Evolutionary conservation across 2,113 vertebrate genomes (phyloP).

Genomic region (Atherinomorus stipes): DNA sequence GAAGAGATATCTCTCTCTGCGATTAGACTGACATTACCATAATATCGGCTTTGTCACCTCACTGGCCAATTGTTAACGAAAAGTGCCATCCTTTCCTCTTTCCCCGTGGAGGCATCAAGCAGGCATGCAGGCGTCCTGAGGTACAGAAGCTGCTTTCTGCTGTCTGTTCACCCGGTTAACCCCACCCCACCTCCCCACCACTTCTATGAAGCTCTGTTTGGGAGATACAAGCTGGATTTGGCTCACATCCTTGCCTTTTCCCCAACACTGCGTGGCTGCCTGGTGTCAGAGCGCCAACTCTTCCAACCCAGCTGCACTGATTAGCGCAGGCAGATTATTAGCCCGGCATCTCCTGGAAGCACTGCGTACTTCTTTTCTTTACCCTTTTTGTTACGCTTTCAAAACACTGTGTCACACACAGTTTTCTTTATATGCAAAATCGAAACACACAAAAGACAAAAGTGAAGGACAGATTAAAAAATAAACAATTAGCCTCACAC

Average conservation of each 20-base stretch:
- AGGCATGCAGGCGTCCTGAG: constrained; percentile 64
- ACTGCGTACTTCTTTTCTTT: constrained; percentile 78
- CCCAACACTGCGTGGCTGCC: constrained; percentile 73
- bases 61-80: constrained; percentile 76
- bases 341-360: constrained; percentile 90
- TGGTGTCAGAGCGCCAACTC: constrained; percentile 87
- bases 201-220: constrained; percentile 65
- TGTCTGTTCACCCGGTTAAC: constrained; percentile 32
- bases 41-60: constrained; percentile 81
- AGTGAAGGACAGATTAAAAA: constrained; percentile 26
- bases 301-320: constrained; percentile 88
- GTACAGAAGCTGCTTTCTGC: constrained; percentile 70
- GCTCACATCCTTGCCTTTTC: constrained; percentile 73
- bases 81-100: constrained; percentile 69
- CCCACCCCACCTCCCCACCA: constrained; percentile 9
- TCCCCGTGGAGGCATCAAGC: constrained; percentile 62
- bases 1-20: constrained; percentile 69
- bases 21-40: constrained; percentile 84
- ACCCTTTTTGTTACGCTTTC: constrained; percentile 66
- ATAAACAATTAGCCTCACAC: constrained; percentile 48
- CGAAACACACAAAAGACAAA: constrained; percentile 79
- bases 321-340: constrained; percentile 94
- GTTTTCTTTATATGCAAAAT: constrained; percentile 66
- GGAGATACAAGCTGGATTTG: constrained; percentile 88
- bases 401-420: constrained; percentile 27